phyloP scores from a whole-genome alignment of 2,113 vertebrate species.

The Callaeas wilsoni region DNA sequence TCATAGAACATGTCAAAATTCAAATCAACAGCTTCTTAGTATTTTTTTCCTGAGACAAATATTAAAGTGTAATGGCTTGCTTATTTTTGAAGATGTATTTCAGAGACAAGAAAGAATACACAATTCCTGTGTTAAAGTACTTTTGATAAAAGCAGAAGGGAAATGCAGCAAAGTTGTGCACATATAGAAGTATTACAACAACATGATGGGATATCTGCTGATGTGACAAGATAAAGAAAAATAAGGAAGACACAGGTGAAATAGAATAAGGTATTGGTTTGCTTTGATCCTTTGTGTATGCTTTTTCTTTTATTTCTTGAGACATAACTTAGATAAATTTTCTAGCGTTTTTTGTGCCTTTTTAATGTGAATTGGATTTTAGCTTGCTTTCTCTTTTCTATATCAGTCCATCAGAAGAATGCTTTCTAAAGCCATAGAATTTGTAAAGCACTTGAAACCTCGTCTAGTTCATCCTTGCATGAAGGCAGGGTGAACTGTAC shows the following conservation, averaged over 20 bases:
- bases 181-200: background rate
- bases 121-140: background rate
- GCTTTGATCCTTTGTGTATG: background rate
- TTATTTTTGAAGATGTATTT: background rate
- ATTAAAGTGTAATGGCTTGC: background rate
- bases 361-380: background rate
- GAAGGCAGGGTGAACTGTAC: background rate
- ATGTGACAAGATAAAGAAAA: background rate
- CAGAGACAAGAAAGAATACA: background rate
- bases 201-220: background rate
- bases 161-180: background rate
- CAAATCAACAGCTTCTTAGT: background rate
- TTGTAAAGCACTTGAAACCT: background rate
- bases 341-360: background rate
- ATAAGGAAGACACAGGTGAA: background rate
- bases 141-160: background rate
- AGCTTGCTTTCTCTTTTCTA: background rate
- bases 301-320: background rate
- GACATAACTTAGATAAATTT: background rate
- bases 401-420: background rate
- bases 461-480: background rate
- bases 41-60: background rate
- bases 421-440: background rate
- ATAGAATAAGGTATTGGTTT: background rate
- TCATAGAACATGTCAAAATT: background rate